Evolutionary conservation across 2,797 vertebrate species (phyloP).

Genomic region (Eulemur rubriventer): DNA sequence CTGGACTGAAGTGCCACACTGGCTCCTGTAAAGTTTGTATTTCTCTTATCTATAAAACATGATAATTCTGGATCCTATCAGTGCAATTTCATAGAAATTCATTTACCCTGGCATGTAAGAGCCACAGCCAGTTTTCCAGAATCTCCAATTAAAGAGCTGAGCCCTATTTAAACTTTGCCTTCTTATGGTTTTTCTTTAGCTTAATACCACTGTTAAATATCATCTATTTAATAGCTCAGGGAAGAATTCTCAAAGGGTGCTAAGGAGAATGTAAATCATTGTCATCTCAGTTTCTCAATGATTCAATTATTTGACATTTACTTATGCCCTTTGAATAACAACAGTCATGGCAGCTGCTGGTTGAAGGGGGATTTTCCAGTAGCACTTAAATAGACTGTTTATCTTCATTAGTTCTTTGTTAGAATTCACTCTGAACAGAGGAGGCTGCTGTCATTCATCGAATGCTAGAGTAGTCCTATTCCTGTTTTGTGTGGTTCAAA

Average conservation of each 20-base stretch:
- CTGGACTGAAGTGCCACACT: neutral
- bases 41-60: neutral
- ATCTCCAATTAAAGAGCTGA: neutral
- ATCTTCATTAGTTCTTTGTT: constrained; percentile 81
- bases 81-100: neutral
- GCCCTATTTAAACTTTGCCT: constrained; percentile 31
- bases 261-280: constrained; percentile 82
- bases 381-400: constrained; percentile 75
- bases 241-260: constrained; percentile 76
- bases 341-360: constrained; percentile 78
- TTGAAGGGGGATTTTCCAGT: constrained; percentile 81
- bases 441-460: constrained; percentile 52
- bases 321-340: constrained; percentile 78
- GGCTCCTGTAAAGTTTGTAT: neutral
- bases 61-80: neutral
- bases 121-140: neutral
- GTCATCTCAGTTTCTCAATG: constrained; percentile 78
- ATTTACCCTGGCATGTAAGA: neutral
- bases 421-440: constrained; percentile 72
- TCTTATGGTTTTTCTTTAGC: constrained; percentile 59
- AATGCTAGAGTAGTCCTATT: neutral
- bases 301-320: constrained; percentile 79
- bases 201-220: constrained; percentile 64
- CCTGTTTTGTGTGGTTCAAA: neutral
- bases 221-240: constrained; percentile 69